Evolutionary conservation across 2,797 vertebrate species (phyloP).

Genomic region (Sylvilagus floridanus): DNA sequence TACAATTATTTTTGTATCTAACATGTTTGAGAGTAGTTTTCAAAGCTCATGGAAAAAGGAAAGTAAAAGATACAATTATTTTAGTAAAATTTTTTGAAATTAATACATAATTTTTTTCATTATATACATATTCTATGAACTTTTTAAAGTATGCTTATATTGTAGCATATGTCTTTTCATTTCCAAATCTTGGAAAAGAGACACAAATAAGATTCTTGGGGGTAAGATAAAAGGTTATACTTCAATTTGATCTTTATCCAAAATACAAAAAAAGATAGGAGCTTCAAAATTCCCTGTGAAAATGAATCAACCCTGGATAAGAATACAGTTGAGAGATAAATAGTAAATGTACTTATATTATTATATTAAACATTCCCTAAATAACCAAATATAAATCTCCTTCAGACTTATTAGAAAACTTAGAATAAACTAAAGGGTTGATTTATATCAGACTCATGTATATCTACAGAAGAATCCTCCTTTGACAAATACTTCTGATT

Average conservation of each 20-base stretch:
- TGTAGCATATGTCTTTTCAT: not conserved
- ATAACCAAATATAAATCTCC: slow-evolving; percentile 8
- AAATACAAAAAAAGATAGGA: not conserved
- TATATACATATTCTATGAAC: too few relatives aligned
- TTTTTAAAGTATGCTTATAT: too few relatives aligned
- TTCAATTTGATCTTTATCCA: not conserved
- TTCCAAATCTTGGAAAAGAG: not conserved
- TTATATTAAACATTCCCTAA: not conserved
- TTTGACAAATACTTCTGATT: not conserved
- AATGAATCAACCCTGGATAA: not conserved
- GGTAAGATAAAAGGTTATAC: not conserved
- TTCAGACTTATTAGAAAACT: slow-evolving; percentile 33
- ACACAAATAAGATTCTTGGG: slow-evolving; percentile 18
- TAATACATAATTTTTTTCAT: too few relatives aligned
- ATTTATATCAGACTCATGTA: not conserved
- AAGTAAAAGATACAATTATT: too few relatives aligned
- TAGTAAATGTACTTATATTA: slow-evolving; percentile 1
- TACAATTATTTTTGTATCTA: not conserved
- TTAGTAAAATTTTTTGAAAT: too few relatives aligned
- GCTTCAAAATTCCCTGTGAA: not conserved
- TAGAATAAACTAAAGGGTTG: not conserved
- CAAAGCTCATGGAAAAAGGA: too few relatives aligned
- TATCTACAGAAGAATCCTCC: not conserved
- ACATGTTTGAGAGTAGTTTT: not conserved
- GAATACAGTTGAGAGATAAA: not conserved